These are phyloP conservation scores for Omphaloscelis lunosa DNA, from an alignment of 2,888 invertebrate genomes.

Conservation along the genomic window DNA sequence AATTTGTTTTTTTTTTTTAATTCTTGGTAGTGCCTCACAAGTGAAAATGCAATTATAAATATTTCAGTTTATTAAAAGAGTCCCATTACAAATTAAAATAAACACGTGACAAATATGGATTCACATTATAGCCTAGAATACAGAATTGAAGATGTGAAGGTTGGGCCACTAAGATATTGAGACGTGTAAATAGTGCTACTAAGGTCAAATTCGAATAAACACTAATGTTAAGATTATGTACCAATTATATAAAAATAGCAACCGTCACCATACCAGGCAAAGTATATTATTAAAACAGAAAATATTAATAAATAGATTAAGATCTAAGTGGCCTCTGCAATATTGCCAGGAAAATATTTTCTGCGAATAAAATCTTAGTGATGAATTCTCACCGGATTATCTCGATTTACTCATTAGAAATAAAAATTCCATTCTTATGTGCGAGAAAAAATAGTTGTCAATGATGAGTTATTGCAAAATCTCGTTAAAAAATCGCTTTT, in stretches of 20 bases:
- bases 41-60: slow-evolving; percentile 77
- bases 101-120: slow-evolving; percentile 43
- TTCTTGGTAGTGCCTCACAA: slow-evolving; percentile 54
- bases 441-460: too few species aligned
- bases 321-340: slow-evolving; percentile 7
- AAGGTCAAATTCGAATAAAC: slow-evolving; percentile 18
- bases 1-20: slow-evolving; percentile 31
- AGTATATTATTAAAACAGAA: slow-evolving; percentile 3
- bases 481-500: too few species aligned
- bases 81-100: slow-evolving; percentile 72
- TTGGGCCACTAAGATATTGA: slow-evolving; percentile 21
- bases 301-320: not conserved
- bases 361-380: too few species aligned
- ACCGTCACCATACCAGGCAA: slow-evolving; percentile 9
- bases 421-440: not conserved
- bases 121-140: slow-evolving; percentile 36
- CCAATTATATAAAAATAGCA: slow-evolving; percentile 21
- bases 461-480: too few species aligned
- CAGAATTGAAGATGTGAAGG: slow-evolving; percentile 18
- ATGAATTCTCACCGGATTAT: not conserved
- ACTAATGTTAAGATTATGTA: slow-evolving; percentile 7
- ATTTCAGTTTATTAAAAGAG: slow-evolving; percentile 74
- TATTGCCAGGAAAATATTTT: not conserved
- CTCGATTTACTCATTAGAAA: not conserved
- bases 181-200: slow-evolving; percentile 3